These are phyloP conservation scores for Anagyrus pseudococci DNA, from an alignment of 2,888 invertebrate genomes.

Conservation along the genomic window DNA sequence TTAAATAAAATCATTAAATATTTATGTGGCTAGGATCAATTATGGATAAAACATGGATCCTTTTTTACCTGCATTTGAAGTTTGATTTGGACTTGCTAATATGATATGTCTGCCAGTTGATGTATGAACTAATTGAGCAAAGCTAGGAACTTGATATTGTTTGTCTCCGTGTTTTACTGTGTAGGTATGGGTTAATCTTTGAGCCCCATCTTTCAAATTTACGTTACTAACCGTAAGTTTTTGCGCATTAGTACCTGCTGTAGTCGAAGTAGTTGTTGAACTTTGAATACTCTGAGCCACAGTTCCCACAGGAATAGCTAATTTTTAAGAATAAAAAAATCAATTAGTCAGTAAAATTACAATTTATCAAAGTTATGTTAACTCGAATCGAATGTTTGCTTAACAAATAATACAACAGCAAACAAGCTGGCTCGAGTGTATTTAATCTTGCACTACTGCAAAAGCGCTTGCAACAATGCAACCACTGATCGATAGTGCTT, in stretches of 20 bases:
- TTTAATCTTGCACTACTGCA: constrained; percentile 43
- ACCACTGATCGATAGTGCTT: constrained; percentile 45
- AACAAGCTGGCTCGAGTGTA: constrained; percentile 60
- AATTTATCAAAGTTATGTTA: constrained; percentile 39
- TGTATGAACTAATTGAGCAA: constrained; percentile 76
- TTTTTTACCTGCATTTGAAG: constrained; percentile 53
- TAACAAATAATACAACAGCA: constrained; percentile 44
- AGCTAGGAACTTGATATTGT: constrained; percentile 57
- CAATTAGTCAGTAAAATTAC: background rate
- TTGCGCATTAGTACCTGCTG: constrained; percentile 56
- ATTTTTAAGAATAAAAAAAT: constrained; percentile 18
- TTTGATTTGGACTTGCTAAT: constrained; percentile 64
- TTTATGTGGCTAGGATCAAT: background rate
- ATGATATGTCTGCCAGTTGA: constrained; percentile 74
- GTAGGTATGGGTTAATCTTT: constrained; percentile 54
- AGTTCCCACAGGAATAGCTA: constrained; percentile 64
- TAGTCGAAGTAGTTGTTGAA: constrained; percentile 47
- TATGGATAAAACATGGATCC: background rate
- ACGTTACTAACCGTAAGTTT: constrained; percentile 57
- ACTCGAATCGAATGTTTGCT: constrained; percentile 52
- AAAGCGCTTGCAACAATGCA: constrained; percentile 33
- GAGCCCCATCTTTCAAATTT: constrained; percentile 54
- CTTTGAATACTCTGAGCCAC: constrained; percentile 55
- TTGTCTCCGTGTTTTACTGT: constrained; percentile 59
- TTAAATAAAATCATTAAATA: constrained; percentile 7